A percentile compares a stretch with the other conserved stretches of the same genome.
These are phyloP conservation scores for Sinocyclocheilus grahami DNA, from an alignment of 2,113 vertebrate genomes.

Conservation along the genomic window DNA sequence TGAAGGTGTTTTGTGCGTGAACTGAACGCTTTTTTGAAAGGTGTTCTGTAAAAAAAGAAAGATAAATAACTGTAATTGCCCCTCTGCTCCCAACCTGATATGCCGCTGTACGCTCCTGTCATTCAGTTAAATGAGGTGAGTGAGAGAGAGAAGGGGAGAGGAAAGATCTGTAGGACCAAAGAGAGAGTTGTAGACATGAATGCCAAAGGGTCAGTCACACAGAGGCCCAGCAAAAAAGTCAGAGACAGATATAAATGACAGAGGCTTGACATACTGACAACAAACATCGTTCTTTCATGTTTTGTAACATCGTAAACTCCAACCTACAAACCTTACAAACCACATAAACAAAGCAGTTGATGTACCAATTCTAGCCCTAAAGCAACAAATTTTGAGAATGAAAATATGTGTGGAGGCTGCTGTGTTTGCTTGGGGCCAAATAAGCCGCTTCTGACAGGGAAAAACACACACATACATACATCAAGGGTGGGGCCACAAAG, in stretches of 20 bases:
- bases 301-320: conserved; percentile 13
- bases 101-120: conserved; percentile 66
- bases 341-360: conserved; percentile 42
- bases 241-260: conserved; percentile 39
- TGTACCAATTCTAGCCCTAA: conserved; percentile 71
- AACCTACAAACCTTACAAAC: not conserved
- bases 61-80: conserved; percentile 65
- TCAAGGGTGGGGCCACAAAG: conserved; percentile 43
- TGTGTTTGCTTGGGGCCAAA: conserved; percentile 72
- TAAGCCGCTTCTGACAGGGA: conserved; percentile 62
- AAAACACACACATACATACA: conserved; percentile 11
- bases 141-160: conserved; percentile 47
- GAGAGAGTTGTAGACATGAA: conserved; percentile 5
- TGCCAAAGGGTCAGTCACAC: conserved; percentile 57
- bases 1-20: conserved; percentile 53
- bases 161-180: conserved; percentile 44
- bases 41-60: conserved; percentile 50
- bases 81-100: conserved; percentile 65
- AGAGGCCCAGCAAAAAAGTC: conserved; percentile 69
- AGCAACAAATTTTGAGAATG: conserved; percentile 72
- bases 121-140: conserved; percentile 72
- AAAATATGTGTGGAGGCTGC: conserved; percentile 65
- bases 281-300: conserved; percentile 1
- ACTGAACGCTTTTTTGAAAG: conserved; percentile 59
- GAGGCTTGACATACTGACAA: conserved; percentile 19